Evolutionary conservation across 2,113 vertebrate species (phyloP), one percentile per base, ranked within the genome.

Genomic region (Entelurus aequoreus): DNA sequence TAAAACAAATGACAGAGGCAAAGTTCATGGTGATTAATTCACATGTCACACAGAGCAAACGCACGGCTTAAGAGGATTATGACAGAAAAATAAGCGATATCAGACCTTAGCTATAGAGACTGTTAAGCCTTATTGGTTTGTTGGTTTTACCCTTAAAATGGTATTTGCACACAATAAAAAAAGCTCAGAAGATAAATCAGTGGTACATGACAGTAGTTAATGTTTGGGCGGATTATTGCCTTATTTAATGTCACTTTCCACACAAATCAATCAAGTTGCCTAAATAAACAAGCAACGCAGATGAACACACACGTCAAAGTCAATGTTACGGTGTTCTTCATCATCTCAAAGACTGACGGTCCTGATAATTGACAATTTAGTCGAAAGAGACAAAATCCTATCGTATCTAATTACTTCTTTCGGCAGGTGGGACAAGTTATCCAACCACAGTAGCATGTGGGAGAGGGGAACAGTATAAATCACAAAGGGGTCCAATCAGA

Each of bases 261-360:
- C 56, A 52, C 57, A 16, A 35, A 75, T 77, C 58, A 48, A 47
- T 75, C 68, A 74, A 51, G 9, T 53, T 67, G 56, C 53, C 64
- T 21, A 47, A 28, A 2, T 72, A 48, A 69, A 56, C 14, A 66
- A 56, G 48, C 55, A 47, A 64, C 7, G 21, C 62, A 61, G 44
- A 72, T 5, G 67, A 72, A 62, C 53, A 13, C 63, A 60, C 51
- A 47, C 19, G 54, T 60, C 54, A 61, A 15, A 52, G 54, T 51
- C 28, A 12, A 48, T 69, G 51, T 62, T 11, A 21, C 36, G 69
- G 52, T 62, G 44, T 63, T 67, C 55, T 66, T 67, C 55, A 58
- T 72, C 69, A 69, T 63, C 69, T 78, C 61, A 76, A 76, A 74
- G 61, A 58, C 70, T 49, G 53, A 40, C 52, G 47, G 61, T 56